Base-by-base conservation (phyloP, 2,888 invertebrate species). In the Xestia rhomboidea region DNA sequence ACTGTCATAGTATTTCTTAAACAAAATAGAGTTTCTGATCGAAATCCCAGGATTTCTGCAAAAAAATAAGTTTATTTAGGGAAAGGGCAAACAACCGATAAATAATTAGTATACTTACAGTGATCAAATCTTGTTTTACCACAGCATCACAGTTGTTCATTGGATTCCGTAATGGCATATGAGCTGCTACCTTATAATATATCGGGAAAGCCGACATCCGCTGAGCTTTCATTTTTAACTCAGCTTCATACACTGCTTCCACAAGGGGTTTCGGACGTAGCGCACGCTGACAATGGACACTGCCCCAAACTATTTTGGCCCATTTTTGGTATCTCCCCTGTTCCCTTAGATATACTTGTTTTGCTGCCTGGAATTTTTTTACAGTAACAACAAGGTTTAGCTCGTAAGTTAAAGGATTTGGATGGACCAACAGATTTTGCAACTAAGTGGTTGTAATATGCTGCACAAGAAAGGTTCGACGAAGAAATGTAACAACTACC, bases 291-390 rank as follows among this genome's bases (percentile, higher is more conserved):
- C 94, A 95, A 44, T 95, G 94, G 6, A 82, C 88, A 0, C 82
- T 92, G 0, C 85, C 77, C 96, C 96, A 96, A 0, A 93, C 74
- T 0, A 86, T 74, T 79, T 93, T 95, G 0, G 95, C 95, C 96
- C 96, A 96, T 71, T 93, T 93, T 81, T 87, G 87, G 80, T 87
- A 96, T 69, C 95, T 95, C 73, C 93, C 87, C 81, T 96, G 94
- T 80, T 96, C 96, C 51, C 92, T 90, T 60, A 88, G 77, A 75
- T 96, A 96, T 30, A 70, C 74, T 41, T 90, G 89, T 90, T 93
- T 90, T 2, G 93, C 67, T 41, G 92, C 89, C 96, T 96, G 80
- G 1, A 88, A 89, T 66, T 24, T 51, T 30, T 73, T 57, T 10
- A 54, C n/a, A 3, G 10, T 21, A 46, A 34, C 15, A 62, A n/a